Conservation (phyloP, 2,113 vertebrate genomes). For the Terrapene triunguis region DNA sequence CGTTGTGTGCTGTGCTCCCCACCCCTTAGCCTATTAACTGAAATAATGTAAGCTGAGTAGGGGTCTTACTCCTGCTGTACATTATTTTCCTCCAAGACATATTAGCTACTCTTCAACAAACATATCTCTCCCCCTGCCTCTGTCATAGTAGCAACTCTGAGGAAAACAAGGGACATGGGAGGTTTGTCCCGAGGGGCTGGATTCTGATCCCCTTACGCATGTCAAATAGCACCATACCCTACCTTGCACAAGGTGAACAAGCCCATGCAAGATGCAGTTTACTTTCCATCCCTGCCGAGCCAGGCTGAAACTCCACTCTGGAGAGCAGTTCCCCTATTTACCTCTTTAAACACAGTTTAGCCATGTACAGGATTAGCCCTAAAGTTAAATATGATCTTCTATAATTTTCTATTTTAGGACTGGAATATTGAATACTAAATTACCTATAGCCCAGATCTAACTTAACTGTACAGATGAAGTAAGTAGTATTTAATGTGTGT, state of each 20-base stretch:
- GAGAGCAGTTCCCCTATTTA: not conserved
- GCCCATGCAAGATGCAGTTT: fast-evolving
- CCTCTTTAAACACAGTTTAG: not conserved
- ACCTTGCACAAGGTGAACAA: not conserved
- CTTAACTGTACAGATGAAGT: not conserved
- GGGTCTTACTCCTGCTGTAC: not conserved
- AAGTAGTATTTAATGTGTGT: not conserved
- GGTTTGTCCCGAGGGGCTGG: not conserved
- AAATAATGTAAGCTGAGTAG: not conserved
- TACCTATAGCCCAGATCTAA: not conserved
- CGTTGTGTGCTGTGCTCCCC: not conserved
- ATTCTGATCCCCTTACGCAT: not conserved
- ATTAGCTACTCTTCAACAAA: not conserved
- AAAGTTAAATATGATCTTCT: not conserved
- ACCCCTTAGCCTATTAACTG: not conserved
- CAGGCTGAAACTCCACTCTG: not conserved
- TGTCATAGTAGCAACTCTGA: not conserved
- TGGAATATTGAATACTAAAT: not conserved
- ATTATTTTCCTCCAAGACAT: fast-evolving
- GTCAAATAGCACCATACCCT: not conserved
- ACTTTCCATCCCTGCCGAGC: not conserved
- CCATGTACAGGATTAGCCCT: not conserved
- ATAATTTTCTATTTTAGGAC: not conserved
- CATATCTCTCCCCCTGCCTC: fast-evolving
- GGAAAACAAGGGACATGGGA: not conserved